These are phyloP conservation scores for Petrolisthes manimaculis DNA, from an alignment of 2,888 invertebrate species.

Conservation along the genomic window DNA sequence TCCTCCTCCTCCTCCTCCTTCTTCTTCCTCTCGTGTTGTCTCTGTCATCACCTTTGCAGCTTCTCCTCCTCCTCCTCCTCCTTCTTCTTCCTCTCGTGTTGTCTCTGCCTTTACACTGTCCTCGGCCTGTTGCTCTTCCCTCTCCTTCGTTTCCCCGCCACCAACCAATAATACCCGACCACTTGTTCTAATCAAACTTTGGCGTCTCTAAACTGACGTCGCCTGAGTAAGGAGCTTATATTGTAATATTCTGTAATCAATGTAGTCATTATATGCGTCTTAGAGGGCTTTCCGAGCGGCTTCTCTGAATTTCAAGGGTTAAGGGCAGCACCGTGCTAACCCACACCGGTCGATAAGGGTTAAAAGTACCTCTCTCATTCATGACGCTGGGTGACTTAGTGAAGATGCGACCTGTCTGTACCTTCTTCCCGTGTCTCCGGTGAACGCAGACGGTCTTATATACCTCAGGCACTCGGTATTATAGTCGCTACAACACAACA, in stretches of 20 bases:
- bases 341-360: constrained; percentile 36
- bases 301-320: constrained; percentile 55
- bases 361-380: neutral
- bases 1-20: neutral
- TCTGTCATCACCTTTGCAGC: neutral
- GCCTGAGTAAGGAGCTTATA: constrained; percentile 55
- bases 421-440: neutral
- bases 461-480: neutral
- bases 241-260: constrained; percentile 61
- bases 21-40: neutral
- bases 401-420: neutral
- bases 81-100: neutral
- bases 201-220: constrained; percentile 49
- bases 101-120: neutral
- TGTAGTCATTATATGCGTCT: constrained; percentile 60
- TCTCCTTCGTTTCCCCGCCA: constrained; percentile 15
- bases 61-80: neutral
- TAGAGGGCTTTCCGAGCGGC: constrained; percentile 56
- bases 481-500: too few species aligned
- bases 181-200: constrained; percentile 60
- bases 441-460: neutral
- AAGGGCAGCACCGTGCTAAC: constrained; percentile 40
- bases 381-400: neutral
- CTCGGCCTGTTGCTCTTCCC: constrained; percentile 26
- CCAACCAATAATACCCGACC: constrained; percentile 47